phyloP scores from a whole-genome alignment of 2,797 vertebrate species.

The Anolis apletophallus region DNA sequence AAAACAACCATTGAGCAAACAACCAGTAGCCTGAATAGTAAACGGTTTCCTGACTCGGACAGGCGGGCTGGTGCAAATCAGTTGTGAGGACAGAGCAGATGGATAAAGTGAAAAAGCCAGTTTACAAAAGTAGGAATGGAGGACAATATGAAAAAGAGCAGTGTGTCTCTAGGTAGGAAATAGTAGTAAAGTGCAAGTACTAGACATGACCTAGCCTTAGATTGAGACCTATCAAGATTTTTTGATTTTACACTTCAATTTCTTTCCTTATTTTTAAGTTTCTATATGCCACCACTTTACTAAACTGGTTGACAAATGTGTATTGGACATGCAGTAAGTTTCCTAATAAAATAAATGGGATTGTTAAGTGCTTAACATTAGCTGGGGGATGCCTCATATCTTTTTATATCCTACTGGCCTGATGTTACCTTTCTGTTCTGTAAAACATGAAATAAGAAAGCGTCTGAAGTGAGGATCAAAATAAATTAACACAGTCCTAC shows the following conservation, averaged over 20 bases:
- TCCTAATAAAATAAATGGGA: background rate
- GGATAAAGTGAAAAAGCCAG: too few relatives aligned
- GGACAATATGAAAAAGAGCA: too few relatives aligned
- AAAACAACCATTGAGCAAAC: too few relatives aligned
- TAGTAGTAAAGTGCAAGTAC: too few relatives aligned
- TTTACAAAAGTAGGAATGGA: too few relatives aligned
- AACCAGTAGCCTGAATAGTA: too few relatives aligned
- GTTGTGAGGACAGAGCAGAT: too few relatives aligned
- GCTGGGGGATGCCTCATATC: background rate
- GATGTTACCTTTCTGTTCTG: constrained; percentile 34
- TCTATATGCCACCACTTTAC: background rate
- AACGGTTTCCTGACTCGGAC: too few relatives aligned
- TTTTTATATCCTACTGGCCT: constrained; percentile 14
- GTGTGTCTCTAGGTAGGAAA: too few relatives aligned
- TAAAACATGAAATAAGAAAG: constrained; percentile 25
- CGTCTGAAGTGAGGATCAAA: constrained; percentile 48
- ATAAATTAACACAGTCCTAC: constrained; percentile 52
- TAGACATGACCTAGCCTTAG: background rate
- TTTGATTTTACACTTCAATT: background rate
- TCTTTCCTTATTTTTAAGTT: background rate
- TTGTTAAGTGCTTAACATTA: background rate
- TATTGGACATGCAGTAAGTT: background rate
- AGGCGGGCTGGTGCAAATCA: too few relatives aligned
- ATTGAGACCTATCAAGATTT: background rate
- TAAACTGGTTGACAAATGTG: background rate